A percentile compares a stretch with the other conserved stretches of the same genome.
These are phyloP conservation scores for Leucozona laternaria DNA, from an alignment of 2,888 invertebrate species.

Conservation along the genomic window DNA sequence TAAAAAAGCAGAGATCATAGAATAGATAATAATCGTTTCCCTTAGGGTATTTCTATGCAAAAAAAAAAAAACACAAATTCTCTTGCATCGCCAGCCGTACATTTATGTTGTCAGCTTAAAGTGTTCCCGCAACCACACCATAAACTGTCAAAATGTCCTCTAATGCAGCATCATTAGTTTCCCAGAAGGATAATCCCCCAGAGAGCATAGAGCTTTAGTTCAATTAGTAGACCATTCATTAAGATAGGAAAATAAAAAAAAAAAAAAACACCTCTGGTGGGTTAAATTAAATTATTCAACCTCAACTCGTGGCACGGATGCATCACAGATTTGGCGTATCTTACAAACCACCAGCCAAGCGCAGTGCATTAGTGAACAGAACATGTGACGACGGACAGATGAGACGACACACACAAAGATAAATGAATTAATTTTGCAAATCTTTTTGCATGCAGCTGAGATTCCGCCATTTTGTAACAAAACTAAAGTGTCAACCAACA, in stretches of 20 bases:
- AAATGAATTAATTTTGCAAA: conserved; percentile 62
- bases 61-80: background rate
- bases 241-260: conserved; percentile 2
- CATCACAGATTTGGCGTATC: conserved; percentile 48
- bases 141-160: conserved; percentile 40
- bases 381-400: background rate
- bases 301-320: background rate
- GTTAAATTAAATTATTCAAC: conserved; percentile 53
- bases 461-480: conserved; percentile 23
- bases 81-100: background rate
- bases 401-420: conserved; percentile 16
- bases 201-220: conserved; percentile 41
- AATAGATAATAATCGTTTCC: background rate
- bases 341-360: background rate
- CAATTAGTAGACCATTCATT: conserved; percentile 66
- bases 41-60: background rate
- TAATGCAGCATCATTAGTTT: conserved; percentile 58
- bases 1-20: background rate
- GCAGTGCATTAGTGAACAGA: background rate
- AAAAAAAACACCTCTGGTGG: conserved; percentile 26
- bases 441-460: conserved; percentile 3
- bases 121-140: background rate
- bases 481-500: conserved; percentile 38
- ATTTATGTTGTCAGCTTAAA: conserved; percentile 46
- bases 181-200: conserved; percentile 52